Conservation (phyloP, 1,140 invertebrate species). For the Asbolus verrucosus region DNA sequence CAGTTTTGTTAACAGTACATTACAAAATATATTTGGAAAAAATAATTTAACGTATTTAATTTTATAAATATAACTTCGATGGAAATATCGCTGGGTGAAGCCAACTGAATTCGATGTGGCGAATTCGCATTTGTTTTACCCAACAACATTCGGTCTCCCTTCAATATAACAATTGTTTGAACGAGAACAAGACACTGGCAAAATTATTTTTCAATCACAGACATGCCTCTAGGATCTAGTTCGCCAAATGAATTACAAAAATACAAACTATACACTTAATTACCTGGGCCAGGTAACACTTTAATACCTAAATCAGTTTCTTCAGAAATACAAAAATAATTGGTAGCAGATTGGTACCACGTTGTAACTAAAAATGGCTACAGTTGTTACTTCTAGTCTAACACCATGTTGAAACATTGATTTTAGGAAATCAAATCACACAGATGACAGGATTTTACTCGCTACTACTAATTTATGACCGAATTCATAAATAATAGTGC, state of each 20-base stretch:
- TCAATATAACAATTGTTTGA: conserved; percentile 28
- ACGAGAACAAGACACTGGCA: conserved; percentile 40
- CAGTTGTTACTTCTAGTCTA: conserved; percentile 20
- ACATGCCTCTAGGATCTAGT: conserved; percentile 38
- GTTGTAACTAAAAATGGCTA: conserved; percentile 4
- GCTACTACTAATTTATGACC: neutral
- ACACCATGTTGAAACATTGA: conserved; percentile 43
- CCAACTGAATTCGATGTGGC: neutral
- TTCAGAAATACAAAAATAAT: conserved; percentile 15
- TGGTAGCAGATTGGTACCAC: conserved; percentile 5
- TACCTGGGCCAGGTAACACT: neutral
- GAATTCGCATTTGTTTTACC: conserved; percentile 24
- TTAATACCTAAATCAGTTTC: neutral
- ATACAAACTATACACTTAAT: conserved; percentile 35
- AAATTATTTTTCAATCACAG: conserved; percentile 45
- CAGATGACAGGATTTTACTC: conserved; percentile 1
- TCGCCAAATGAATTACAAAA: conserved; percentile 29
- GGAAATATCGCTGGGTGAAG: conserved; percentile 27
- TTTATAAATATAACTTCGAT: conserved; percentile 10
- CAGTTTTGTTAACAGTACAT: conserved; percentile 21
- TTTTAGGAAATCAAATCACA: conserved; percentile 33
- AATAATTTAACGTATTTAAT: conserved; percentile 18
- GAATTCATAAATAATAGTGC: neutral
- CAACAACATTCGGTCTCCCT: conserved; percentile 15
- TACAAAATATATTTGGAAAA: conserved; percentile 31